Percentiles rank a stretch among this genome's conserved stretches.
These are phyloP conservation scores for Dendrophyllia cribrosa DNA, from an alignment of 64 coral and sea anemone genomes.

Conservation along the genomic window DNA sequence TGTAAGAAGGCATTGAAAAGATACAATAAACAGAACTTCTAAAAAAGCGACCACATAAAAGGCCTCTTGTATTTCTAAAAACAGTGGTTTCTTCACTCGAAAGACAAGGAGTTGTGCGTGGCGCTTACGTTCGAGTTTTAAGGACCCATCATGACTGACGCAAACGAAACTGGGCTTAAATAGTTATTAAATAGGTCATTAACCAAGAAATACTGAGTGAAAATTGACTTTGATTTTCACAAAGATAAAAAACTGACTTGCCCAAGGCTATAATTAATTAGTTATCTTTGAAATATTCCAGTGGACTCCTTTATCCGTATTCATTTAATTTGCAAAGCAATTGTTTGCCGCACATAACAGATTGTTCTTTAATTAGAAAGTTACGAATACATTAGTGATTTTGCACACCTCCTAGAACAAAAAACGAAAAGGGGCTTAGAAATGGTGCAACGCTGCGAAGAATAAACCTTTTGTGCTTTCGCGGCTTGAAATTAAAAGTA, in stretches of 20 bases:
- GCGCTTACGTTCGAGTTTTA: not conserved
- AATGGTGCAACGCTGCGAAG: constrained; percentile 27
- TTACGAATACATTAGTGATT: constrained; percentile 88
- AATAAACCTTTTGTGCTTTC: constrained; percentile 65
- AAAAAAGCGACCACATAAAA: constrained; percentile 36
- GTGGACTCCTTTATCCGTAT: constrained; percentile 74
- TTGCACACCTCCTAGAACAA: constrained; percentile 72
- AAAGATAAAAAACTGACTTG: constrained; percentile 68
- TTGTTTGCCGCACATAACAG: constrained; percentile 80
- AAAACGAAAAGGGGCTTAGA: constrained; percentile 35
- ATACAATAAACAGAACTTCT: constrained; percentile 45
- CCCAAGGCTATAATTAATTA: constrained; percentile 88
- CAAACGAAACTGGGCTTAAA: constrained; percentile 12
- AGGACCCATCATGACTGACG: not conserved
- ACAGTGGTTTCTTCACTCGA: not conserved
- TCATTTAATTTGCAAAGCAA: constrained; percentile 98
- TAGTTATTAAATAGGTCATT: constrained; percentile 44
- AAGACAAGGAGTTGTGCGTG: constrained; percentile 5
- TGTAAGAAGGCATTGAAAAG: constrained; percentile 44
- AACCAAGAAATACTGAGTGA: constrained; percentile 15
- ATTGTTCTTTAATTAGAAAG: constrained; percentile 98
- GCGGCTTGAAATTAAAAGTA: constrained; percentile 79
- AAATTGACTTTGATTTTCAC: constrained; percentile 18
- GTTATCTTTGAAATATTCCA: constrained; percentile 62
- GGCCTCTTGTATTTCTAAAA: constrained; percentile 13